Percentiles rank a stretch among this genome's conserved stretches.
These are phyloP conservation scores for Euzophera pinguis DNA, from an alignment of 2,888 invertebrate species.

Conservation along the genomic window DNA sequence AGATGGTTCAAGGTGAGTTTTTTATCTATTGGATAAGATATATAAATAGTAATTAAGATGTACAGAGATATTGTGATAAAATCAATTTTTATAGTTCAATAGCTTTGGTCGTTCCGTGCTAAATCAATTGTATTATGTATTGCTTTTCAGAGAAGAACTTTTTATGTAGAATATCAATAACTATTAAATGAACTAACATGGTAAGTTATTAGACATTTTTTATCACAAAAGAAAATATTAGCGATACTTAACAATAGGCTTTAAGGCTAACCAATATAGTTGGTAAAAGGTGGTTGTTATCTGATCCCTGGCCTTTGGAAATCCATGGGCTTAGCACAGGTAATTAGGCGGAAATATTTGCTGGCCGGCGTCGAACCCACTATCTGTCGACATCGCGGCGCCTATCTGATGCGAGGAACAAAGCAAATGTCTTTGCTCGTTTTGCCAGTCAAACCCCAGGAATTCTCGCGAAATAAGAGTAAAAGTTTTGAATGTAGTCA, in stretches of 20 bases:
- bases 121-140: neutral
- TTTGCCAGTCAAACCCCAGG: conserved; percentile 28
- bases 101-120: neutral
- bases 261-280: neutral
- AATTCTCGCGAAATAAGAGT: conserved; percentile 37
- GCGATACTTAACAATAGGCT: neutral
- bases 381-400: conserved; percentile 66
- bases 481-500: conserved; percentile 20
- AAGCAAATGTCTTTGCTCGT: conserved; percentile 37
- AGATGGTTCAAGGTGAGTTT: conserved; percentile 8
- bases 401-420: conserved; percentile 42
- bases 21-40: neutral
- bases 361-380: conserved; percentile 45
- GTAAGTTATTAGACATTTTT: neutral
- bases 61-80: neutral
- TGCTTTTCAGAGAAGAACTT: neutral
- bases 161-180: too few species aligned
- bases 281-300: conserved; percentile 24
- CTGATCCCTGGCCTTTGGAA: conserved; percentile 29
- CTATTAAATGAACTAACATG: too few species aligned
- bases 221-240: neutral
- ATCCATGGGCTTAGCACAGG: conserved; percentile 37
- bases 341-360: conserved; percentile 65
- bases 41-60: conserved; percentile 5
- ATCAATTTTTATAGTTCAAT: neutral